phyloP scores from a whole-genome alignment of 2,888 invertebrate species.

The Miltochrista miniata region DNA sequence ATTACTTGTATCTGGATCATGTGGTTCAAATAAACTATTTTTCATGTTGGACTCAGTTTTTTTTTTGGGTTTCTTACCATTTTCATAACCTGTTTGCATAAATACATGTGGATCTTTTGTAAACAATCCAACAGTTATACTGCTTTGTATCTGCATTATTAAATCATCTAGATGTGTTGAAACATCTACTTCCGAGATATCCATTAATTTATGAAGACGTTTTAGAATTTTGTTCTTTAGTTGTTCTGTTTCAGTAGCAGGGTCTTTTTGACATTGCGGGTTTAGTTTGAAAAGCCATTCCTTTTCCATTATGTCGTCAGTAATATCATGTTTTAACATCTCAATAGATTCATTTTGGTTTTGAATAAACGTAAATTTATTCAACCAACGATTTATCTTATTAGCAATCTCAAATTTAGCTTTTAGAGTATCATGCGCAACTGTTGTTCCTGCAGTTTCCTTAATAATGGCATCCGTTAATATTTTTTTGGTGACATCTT shows the following conservation, averaged over 20 bases:
- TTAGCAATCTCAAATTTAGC: conserved; percentile 42
- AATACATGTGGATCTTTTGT: not conserved
- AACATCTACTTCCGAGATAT: conserved; percentile 4
- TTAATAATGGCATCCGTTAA: not conserved
- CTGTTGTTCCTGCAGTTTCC: conserved; percentile 1
- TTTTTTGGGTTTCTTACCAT: not conserved
- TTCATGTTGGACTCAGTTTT: not conserved
- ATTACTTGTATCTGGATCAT: not conserved
- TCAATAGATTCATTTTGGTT: conserved; percentile 32
- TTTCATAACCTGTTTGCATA: not conserved
- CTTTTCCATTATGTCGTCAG: conserved; percentile 63
- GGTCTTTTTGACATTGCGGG: conserved; percentile 28
- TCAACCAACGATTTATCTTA: conserved; percentile 59
- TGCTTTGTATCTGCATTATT: not conserved
- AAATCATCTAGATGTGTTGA: not conserved
- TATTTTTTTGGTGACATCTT: conserved; percentile 1
- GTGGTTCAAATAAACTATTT: too few species aligned
- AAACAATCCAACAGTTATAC: not conserved
- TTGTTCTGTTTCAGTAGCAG: conserved; percentile 56
- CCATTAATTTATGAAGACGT: conserved; percentile 57
- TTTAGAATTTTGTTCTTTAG: conserved; percentile 67
- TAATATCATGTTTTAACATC: conserved; percentile 51
- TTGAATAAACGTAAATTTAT: conserved; percentile 35
- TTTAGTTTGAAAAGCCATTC: conserved; percentile 59
- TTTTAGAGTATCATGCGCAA: conserved; percentile 17